phyloP scores from a whole-genome alignment of 1,140 invertebrate genomes.

The Microplitis mediator region DNA sequence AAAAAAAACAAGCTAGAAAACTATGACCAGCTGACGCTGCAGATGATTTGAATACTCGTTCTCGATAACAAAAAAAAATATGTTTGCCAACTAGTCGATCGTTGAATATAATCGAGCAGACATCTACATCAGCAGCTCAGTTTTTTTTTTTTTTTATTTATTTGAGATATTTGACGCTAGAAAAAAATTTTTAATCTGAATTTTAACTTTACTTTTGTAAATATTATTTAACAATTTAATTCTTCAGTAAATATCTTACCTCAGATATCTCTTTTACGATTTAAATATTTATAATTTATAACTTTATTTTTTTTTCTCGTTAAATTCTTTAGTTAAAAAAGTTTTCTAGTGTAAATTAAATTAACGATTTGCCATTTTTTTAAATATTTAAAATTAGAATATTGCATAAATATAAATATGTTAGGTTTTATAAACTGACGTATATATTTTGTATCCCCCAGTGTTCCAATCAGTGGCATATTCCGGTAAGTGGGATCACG shows the following conservation, averaged over 20 bases:
- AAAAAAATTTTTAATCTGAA: neutral
- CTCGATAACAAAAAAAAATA: neutral
- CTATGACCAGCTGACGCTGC: slow-evolving; percentile 16
- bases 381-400: no score
- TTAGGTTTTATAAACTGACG: slow-evolving; percentile 52
- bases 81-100: neutral
- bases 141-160: slow-evolving; percentile 16
- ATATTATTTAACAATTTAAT: no score
- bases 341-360: no score
- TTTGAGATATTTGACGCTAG: slow-evolving; percentile 15
- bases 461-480: slow-evolving; percentile 94
- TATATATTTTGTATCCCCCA: slow-evolving; percentile 67
- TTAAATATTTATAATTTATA: no score
- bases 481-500: slow-evolving; percentile 80
- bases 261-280: no score
- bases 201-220: no score
- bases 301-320: no score
- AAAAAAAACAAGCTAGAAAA: neutral
- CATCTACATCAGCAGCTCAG: neutral
- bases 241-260: no score
- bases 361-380: no score
- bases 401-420: slow-evolving; percentile 8
- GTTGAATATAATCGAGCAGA: neutral
- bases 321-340: no score
- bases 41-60: slow-evolving; percentile 28